A percentile compares a stretch with the other conserved stretches of the same genome.
These are phyloP conservation scores for Rhinolophus sinicus DNA, from an alignment of 2,113 vertebrate species.

Conservation along the genomic window DNA sequence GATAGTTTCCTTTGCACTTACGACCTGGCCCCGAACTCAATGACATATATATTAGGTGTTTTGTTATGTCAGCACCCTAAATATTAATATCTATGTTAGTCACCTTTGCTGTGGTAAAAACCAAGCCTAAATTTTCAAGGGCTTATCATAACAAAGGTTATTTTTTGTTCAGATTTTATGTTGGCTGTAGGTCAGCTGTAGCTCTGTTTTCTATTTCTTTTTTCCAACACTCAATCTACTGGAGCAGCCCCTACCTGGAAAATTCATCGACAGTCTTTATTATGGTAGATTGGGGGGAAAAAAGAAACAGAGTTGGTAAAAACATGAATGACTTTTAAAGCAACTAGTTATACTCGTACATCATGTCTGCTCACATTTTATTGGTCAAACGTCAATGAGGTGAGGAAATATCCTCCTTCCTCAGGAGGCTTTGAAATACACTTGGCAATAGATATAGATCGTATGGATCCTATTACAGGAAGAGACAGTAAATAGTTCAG, in stretches of 20 bases:
- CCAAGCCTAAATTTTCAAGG: background rate
- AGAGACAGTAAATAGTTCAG: background rate
- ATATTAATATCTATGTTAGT: background rate
- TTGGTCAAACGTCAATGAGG: background rate
- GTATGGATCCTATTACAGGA: background rate
- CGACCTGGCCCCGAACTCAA: background rate
- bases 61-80: background rate
- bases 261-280: background rate
- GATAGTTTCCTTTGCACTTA: background rate
- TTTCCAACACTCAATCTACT: background rate
- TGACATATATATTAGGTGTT: background rate
- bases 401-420: background rate
- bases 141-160: background rate
- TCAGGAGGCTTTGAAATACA: background rate
- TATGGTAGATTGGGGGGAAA: background rate
- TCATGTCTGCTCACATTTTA: background rate
- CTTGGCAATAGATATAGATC: background rate
- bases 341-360: background rate
- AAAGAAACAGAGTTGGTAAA: background rate
- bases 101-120: background rate
- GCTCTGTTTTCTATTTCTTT: background rate
- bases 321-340: background rate
- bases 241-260: background rate
- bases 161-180: background rate
- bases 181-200: background rate